These are phyloP conservation scores for Melanotaenia maccullochi DNA, from an alignment of 2,797 vertebrate genomes.

Conservation along the genomic window DNA sequence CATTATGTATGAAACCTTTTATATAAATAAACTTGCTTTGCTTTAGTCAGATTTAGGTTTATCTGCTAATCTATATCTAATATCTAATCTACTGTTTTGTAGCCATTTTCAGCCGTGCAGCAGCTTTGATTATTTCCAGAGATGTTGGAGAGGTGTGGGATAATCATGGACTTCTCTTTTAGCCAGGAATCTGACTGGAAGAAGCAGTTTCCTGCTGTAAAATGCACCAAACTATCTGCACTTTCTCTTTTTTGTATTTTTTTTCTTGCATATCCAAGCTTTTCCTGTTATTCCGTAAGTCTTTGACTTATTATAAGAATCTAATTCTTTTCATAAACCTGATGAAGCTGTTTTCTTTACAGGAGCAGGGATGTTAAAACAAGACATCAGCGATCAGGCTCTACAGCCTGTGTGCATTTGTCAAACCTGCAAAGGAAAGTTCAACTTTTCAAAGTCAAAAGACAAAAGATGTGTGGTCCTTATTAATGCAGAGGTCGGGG, in stretches of 20 bases:
- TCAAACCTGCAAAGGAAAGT: neutral
- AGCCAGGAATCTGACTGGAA: too few species aligned
- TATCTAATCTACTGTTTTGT: too few species aligned
- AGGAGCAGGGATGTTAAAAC: neutral
- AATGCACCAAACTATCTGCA: too few species aligned
- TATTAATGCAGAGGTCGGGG: constrained; percentile 9
- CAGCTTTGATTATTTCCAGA: too few species aligned
- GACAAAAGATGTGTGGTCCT: constrained; percentile 11
- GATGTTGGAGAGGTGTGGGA: neutral
- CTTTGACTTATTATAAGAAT: neutral
- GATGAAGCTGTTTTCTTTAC: neutral
- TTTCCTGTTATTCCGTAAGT: too few species aligned
- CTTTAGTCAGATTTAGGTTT: too few species aligned
- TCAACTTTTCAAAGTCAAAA: constrained; percentile 45
- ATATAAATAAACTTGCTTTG: too few species aligned
- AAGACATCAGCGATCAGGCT: neutral
- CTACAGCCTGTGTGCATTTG: neutral
- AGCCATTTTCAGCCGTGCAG: too few species aligned
- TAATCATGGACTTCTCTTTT: neutral
- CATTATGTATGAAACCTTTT: too few species aligned
- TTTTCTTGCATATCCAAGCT: too few species aligned
- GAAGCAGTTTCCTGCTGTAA: neutral
- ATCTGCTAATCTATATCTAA: too few species aligned
- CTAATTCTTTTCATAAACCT: neutral
- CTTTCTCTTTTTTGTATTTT: too few species aligned